A percentile compares a stretch with the other conserved stretches of the same genome.
These are phyloP conservation scores for Papilio glaucus DNA, from an alignment of 1,140 invertebrate species.

Conservation along the genomic window DNA sequence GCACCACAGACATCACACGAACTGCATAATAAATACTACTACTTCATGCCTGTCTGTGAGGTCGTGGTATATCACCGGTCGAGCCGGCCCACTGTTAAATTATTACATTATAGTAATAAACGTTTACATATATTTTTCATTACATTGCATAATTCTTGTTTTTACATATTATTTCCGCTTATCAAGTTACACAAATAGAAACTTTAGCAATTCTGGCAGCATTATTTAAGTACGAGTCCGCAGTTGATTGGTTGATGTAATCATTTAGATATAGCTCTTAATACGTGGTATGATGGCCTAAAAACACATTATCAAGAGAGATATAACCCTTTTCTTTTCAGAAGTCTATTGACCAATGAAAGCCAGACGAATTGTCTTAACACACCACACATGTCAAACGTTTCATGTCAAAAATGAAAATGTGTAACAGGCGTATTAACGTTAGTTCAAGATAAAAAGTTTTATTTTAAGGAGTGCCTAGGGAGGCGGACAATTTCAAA, in stretches of 20 bases:
- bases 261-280: slow-evolving; percentile 23
- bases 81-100: no score
- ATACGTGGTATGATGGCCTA: slow-evolving; percentile 8
- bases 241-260: slow-evolving; percentile 47
- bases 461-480: slow-evolving; percentile 53
- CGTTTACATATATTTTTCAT: no score
- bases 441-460: slow-evolving; percentile 40
- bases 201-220: slow-evolving; percentile 23
- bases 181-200: no score
- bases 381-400: slow-evolving; percentile 56
- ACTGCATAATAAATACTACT: no score
- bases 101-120: no score
- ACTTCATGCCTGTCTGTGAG: no score
- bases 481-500: slow-evolving; percentile 54
- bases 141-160: no score
- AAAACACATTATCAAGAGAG: neutral
- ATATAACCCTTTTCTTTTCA: slow-evolving; percentile 28
- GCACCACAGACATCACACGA: no score
- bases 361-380: slow-evolving; percentile 72
- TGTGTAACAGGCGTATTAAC: slow-evolving; percentile 50
- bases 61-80: no score
- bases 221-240: slow-evolving; percentile 55
- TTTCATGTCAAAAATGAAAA: slow-evolving; percentile 64
- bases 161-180: no score
- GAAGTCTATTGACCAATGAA: slow-evolving; percentile 55